Conservation (phyloP, 2,888 invertebrate genomes). For the Thymelicus sylvestris region DNA sequence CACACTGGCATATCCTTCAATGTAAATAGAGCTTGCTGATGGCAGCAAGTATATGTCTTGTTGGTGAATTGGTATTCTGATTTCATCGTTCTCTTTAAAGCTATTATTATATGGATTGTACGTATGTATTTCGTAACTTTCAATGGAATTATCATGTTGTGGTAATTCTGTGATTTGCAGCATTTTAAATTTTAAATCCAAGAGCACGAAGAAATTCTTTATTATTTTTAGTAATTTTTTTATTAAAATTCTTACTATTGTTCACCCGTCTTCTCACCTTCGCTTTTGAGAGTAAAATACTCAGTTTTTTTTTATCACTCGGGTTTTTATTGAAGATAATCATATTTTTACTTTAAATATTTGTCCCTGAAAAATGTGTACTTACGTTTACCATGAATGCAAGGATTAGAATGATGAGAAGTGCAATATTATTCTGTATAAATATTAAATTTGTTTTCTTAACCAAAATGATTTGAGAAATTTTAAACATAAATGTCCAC, state of each 20-base stretch:
- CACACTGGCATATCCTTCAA: background rate
- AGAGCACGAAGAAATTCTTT: conserved; percentile 17
- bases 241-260: background rate
- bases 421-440: too few species aligned
- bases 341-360: too few species aligned
- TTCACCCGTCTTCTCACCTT: too few species aligned
- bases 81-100: conserved; percentile 43
- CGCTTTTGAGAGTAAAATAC: too few species aligned
- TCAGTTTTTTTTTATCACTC: too few species aligned
- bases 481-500: background rate
- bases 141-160: conserved; percentile 38
- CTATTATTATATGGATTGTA: conserved; percentile 43
- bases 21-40: conserved; percentile 41
- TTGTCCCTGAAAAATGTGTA: too few species aligned
- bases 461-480: background rate
- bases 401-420: too few species aligned
- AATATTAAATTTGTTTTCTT: too few species aligned
- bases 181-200: background rate
- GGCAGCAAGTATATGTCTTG: conserved; percentile 39
- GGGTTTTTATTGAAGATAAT: too few species aligned
- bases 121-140: conserved; percentile 40
- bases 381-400: too few species aligned
- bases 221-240: conserved; percentile 14
- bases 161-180: conserved; percentile 38
- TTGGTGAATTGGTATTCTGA: conserved; percentile 39